These are phyloP conservation scores for Pristionchus maxplancki DNA, from an alignment of 2,888 invertebrate species.

Conservation along the genomic window DNA sequence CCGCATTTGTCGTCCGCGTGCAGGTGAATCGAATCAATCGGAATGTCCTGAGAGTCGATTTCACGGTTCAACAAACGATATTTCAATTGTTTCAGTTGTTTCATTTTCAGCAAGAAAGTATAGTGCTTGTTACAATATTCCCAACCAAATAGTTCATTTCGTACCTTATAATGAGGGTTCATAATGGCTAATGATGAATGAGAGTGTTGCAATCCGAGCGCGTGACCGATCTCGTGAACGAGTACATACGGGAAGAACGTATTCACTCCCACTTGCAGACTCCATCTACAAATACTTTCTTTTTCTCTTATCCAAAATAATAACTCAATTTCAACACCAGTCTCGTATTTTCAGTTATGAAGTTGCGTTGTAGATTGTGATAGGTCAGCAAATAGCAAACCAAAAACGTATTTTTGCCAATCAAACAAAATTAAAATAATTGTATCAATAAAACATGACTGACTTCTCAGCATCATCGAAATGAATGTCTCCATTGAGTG, in stretches of 20 bases:
- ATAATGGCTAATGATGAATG: slow-evolving; percentile 56
- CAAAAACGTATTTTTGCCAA: not conserved
- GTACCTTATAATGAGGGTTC: slow-evolving; percentile 51
- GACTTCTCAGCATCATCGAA: slow-evolving; percentile 76
- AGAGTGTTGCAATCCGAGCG: slow-evolving; percentile 76
- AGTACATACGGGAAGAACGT: slow-evolving; percentile 78
- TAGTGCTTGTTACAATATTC: too few relatives aligned
- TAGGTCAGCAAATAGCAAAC: too few relatives aligned
- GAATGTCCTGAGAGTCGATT: slow-evolving; percentile 59
- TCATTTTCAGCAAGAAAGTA: too few relatives aligned
- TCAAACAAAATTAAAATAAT: not conserved
- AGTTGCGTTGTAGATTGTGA: too few relatives aligned
- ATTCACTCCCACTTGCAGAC: slow-evolving; percentile 53
- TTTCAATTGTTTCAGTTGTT: too few relatives aligned
- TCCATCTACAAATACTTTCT: too few relatives aligned
- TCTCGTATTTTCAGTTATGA: too few relatives aligned
- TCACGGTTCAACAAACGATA: too few relatives aligned
- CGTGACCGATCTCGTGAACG: slow-evolving; percentile 77
- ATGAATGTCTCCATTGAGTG: slow-evolving; percentile 77
- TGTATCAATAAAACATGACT: not conserved
- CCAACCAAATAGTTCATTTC: not conserved
- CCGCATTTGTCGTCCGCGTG: slow-evolving; percentile 77
- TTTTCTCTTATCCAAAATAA: too few relatives aligned
- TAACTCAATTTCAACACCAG: too few relatives aligned
- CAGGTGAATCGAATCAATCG: slow-evolving; percentile 68